Percentiles rank a stretch among this genome's conserved stretches.
These are phyloP conservation scores for Podarcis raffonei DNA, from an alignment of 2,113 vertebrate genomes.

Conservation along the genomic window DNA sequence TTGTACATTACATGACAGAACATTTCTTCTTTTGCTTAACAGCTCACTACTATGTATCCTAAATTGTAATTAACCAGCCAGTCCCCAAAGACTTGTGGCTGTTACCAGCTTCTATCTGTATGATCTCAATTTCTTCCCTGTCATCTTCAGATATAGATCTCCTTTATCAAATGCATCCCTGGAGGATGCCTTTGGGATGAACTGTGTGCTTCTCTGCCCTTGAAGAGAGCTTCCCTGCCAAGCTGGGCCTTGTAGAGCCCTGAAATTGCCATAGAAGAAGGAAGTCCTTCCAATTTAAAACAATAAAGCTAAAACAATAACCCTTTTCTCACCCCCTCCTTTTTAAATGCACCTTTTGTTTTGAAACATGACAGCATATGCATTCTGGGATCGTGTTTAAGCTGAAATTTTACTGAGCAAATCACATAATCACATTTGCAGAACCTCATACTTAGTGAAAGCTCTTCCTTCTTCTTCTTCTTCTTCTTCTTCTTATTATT, in stretches of 20 bases:
- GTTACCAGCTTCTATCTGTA: neutral
- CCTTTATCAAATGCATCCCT: neutral
- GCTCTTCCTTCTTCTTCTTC: too few relatives aligned
- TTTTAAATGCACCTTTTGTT: neutral
- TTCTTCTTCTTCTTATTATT: too few relatives aligned
- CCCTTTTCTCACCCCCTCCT: neutral
- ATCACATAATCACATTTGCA: neutral
- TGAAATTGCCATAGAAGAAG: neutral
- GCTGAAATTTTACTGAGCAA: neutral
- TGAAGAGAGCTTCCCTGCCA: neutral
- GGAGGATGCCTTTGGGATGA: neutral
- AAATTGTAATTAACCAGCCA: neutral
- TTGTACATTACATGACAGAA: too few relatives aligned
- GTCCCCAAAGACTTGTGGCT: neutral
- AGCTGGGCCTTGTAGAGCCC: neutral
- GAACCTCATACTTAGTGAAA: neutral
- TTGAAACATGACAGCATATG: neutral
- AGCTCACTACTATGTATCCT: neutral
- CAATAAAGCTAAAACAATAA: neutral
- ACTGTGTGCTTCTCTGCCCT: neutral
- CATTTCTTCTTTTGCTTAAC: neutral
- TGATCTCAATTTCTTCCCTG: neutral
- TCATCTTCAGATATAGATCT: neutral
- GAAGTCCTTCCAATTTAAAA: neutral
- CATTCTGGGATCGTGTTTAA: neutral